Conservation (phyloP, 2,797 vertebrate species). For the Ispidina lecontei region DNA sequence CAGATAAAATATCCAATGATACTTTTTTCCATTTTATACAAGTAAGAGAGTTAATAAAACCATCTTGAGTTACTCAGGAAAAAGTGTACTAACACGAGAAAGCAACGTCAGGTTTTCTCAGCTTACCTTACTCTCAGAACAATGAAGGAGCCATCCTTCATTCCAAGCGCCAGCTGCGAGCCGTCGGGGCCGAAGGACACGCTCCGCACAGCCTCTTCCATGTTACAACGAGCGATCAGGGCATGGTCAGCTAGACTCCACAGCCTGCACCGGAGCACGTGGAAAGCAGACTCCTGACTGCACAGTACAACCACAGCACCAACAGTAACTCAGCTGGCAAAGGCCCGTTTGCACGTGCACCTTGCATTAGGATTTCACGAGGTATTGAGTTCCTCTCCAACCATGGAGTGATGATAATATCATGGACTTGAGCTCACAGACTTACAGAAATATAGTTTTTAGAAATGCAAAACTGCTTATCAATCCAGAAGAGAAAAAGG, state of each 20-base stretch:
- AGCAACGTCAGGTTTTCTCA: not conserved
- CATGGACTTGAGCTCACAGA: not conserved
- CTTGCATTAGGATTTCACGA: not conserved
- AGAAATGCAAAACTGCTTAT: not conserved
- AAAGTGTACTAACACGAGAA: not conserved
- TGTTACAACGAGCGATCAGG: conserved; percentile 93
- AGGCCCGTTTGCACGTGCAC: not conserved
- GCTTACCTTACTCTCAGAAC: conserved; percentile 96
- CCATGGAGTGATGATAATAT: not conserved
- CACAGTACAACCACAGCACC: not conserved
- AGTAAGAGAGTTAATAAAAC: not conserved
- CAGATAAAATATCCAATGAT: not conserved
- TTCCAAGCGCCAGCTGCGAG: conserved; percentile 92
- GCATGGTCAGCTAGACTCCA: conserved; percentile 94
- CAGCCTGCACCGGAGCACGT: conserved; percentile 76
- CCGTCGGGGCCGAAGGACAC: conserved; percentile 93
- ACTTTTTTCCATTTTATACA: not conserved
- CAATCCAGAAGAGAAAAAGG: not conserved
- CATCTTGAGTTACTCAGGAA: not conserved
- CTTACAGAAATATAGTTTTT: not conserved
- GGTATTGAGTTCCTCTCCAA: not conserved
- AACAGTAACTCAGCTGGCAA: not conserved
- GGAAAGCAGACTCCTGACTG: not conserved
- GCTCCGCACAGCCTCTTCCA: conserved; percentile 93
- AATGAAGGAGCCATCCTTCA: conserved; percentile 98